Evolutionary conservation across 2,888 invertebrate genomes (phyloP).

Genomic region (Ctena decussata): DNA sequence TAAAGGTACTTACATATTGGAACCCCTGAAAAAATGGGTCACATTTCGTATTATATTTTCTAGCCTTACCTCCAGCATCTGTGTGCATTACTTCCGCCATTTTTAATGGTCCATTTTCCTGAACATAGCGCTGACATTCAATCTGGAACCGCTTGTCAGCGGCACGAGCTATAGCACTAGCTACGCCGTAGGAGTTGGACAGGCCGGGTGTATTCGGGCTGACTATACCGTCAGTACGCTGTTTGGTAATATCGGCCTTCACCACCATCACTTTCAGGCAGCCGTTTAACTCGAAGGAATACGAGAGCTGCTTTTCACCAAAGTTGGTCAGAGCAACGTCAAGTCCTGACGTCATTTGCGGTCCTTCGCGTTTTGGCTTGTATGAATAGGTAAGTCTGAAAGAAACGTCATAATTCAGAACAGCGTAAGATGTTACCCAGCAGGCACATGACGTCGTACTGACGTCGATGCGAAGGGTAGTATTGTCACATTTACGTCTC

Average conservation of each 20-base stretch:
- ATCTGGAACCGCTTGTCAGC: conserved; percentile 42
- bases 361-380: background rate
- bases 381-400: too few relatives aligned
- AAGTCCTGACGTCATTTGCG: conserved; percentile 40
- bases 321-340: conserved; percentile 56
- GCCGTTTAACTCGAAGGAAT: conserved; percentile 37
- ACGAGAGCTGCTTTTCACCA: conserved; percentile 51
- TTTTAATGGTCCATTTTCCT: conserved; percentile 49
- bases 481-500: too few relatives aligned
- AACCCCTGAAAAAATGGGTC: too few relatives aligned
- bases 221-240: conserved; percentile 64
- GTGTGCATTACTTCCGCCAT: conserved; percentile 63
- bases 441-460: too few relatives aligned
- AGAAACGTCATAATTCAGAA: too few relatives aligned
- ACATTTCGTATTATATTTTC: too few relatives aligned
- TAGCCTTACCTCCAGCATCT: conserved; percentile 63
- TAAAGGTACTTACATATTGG: too few relatives aligned
- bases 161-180: conserved; percentile 58
- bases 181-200: conserved; percentile 52
- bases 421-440: too few relatives aligned
- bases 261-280: conserved; percentile 46
- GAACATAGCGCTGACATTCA: conserved; percentile 55
- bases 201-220: conserved; percentile 59
- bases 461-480: too few relatives aligned
- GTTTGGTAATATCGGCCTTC: conserved; percentile 60